These are phyloP conservation scores for Drusus annulatus DNA, from an alignment of 1,140 invertebrate genomes.

Conservation along the genomic window DNA sequence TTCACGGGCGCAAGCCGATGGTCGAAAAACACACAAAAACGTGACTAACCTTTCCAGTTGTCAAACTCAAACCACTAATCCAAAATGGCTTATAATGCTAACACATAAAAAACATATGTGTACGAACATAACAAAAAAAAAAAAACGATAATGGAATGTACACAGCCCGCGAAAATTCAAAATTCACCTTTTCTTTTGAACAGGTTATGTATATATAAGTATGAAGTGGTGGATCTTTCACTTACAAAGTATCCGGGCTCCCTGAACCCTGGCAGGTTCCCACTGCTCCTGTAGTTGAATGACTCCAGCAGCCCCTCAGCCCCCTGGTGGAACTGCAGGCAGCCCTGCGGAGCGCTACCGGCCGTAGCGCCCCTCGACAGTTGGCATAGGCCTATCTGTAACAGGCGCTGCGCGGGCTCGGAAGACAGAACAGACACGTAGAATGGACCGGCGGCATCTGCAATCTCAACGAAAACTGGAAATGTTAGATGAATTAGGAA, in stretches of 20 bases:
- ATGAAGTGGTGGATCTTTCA: not conserved
- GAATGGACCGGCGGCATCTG: conserved; percentile 74
- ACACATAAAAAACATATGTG: no score
- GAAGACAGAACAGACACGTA: conserved; percentile 77
- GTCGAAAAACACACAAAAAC: no score
- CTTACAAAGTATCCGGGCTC: conserved; percentile 73
- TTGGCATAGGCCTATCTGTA: conserved; percentile 76
- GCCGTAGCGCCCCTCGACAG: conserved; percentile 56
- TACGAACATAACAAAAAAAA: no score
- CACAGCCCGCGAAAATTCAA: no score
- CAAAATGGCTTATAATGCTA: no score
- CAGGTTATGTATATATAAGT: no score
- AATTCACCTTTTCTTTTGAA: no score
- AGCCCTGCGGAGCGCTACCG: conserved; percentile 72
- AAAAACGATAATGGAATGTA: no score
- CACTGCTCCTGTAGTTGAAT: conserved; percentile 79
- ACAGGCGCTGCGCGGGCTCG: conserved; percentile 71
- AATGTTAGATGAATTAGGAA: conserved; percentile 56
- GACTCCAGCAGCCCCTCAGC: conserved; percentile 76
- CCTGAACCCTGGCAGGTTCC: conserved; percentile 70
- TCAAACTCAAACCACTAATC: no score
- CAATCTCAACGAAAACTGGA: conserved; percentile 83
- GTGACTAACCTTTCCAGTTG: no score
- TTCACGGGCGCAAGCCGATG: no score
- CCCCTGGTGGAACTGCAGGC: conserved; percentile 80